Base-by-base conservation (phyloP, 2,888 invertebrate species). In the Dorcus parallelipipedus region DNA sequence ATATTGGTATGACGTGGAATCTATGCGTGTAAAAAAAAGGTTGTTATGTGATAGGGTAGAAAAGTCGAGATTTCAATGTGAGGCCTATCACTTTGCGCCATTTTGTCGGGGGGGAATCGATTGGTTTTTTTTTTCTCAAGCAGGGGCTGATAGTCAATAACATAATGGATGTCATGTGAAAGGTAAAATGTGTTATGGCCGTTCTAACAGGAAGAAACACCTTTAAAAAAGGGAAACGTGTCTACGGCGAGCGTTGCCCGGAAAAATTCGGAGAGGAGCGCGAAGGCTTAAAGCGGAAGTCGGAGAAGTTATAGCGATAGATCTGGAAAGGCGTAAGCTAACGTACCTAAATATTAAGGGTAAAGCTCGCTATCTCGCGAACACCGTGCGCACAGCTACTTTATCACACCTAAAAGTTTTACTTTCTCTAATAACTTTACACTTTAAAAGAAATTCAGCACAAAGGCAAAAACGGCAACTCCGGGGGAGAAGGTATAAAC, bases 271-370 rank as follows among this genome's bases (percentile, higher is more conserved):
- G 6, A 38, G 10, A 17, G 20, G 39, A 47, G 23, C 47, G 9
- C 38, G 33, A 48, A 55, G 42, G 20, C 49, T 49, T 49, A 55
- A 20, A 55, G 55, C 49, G 55, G 55, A 55, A 38, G 55, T 17
- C 49, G 38, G 17, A 23, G 50, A 51, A 56, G 56, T 56, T 56
- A 50, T 39, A 49, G 43, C 56, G 45, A 56, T 56, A 51, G 49
- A 56, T 56, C 49, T 41, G 39, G 42, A 42, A 33, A 42, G 42
- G 42, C 20, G 38, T 20, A 49, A 48, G 39, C 47, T 40, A 10
- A 38, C 47, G 6, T 40, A 45, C 40, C 14, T 40, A 39, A 54
- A 48, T 54, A 49, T 48, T 40, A 38, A 54, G 39, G 17, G 38
- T 45, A 48, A 33, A 54, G 43, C 48, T 38, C 33, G 53, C 38